Base-by-base conservation (phyloP, 2,888 invertebrate species). In the Gymnosoma rotundatum region DNA sequence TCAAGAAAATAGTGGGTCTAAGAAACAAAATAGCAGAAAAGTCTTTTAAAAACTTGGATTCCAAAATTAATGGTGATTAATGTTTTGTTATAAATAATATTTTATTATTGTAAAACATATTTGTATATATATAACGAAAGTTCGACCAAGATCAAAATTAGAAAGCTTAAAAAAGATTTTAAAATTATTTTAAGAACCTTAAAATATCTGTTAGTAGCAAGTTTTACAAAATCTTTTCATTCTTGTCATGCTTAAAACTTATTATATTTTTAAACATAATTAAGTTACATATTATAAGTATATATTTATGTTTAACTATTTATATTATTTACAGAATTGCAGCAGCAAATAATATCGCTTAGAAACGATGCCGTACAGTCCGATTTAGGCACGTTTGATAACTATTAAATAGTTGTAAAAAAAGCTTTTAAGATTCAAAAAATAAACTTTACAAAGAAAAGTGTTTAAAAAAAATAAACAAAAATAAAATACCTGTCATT, bases 11-110 rank as follows among this genome's bases (percentile, higher is more conserved):
- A 25, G 25, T 45, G 14, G 45, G 6, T 42, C 36, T 20, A 42
- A 18, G 38, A 63, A 20, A 63, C 10, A 63, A 18, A 63, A 63
- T 63, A 45, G 16, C 63, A 25, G 63, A 63, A 63, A 63, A 63
- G 45, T n/a, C n/a, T 21, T 45, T 20, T 18, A 38, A 69, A 54
- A 38, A n/a, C 42, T 69, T 69, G 52, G 69, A 54, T 42, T 6
- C 20, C 2, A 54, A 52, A 56, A 52, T 63, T 25, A 25, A 25
- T 25, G 25, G 25, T 25, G 36, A 67, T n/a, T 50, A n/a, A 20
- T 38, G 16, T 32, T 36, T 61, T 25, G 10, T 36, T 32, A 36
- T n/a, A 61, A 61, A 61, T 12, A 16, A 61, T 9, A 36, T n/a
- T 61, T 32, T 12, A 61, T n/a, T 16, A 61, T 61, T 32, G 9